phyloP scores from a whole-genome alignment of 1,140 invertebrate genomes.

The Caerostris extrusa region DNA sequence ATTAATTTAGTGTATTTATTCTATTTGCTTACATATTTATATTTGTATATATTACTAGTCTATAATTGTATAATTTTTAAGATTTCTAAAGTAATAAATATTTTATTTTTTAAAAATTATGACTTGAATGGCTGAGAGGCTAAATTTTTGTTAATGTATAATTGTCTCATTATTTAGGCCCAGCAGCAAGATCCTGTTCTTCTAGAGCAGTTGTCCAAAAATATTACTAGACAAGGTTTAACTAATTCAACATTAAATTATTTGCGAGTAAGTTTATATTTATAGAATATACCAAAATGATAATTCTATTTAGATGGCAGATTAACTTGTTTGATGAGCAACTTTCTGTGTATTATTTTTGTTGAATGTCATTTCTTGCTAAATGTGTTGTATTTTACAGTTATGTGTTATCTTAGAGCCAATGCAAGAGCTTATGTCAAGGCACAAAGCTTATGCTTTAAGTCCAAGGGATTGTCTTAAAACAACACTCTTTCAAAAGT shows the following conservation, averaged over 20 bases:
- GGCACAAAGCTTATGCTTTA: constrained; percentile 97
- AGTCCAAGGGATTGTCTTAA: constrained; percentile 98
- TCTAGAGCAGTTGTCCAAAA: constrained; percentile 83
- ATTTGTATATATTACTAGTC: no score
- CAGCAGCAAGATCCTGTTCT: constrained; percentile 79
- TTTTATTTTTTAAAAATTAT: neutral
- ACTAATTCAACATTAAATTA: constrained; percentile 84
- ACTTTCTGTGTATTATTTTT: neutral
- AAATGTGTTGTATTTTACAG: constrained; percentile 80
- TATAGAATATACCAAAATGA: no score
- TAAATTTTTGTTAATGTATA: neutral
- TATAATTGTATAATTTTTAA: no score
- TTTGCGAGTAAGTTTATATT: constrained; percentile 79
- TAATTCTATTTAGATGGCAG: no score
- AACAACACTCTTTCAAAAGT: constrained; percentile 99
- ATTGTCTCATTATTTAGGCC: constrained; percentile 52
- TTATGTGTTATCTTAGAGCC: constrained; percentile 95
- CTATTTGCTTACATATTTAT: no score
- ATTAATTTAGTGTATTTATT: no score
- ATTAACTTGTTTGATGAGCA: neutral
- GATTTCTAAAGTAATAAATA: no score
- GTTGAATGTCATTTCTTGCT: neutral
- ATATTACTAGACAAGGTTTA: constrained; percentile 83
- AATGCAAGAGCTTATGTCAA: constrained; percentile 99
- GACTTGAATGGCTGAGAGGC: neutral